Evolutionary conservation across 1,140 invertebrate species (phyloP).

Genomic region (Trypoxylus dichotomus): DNA sequence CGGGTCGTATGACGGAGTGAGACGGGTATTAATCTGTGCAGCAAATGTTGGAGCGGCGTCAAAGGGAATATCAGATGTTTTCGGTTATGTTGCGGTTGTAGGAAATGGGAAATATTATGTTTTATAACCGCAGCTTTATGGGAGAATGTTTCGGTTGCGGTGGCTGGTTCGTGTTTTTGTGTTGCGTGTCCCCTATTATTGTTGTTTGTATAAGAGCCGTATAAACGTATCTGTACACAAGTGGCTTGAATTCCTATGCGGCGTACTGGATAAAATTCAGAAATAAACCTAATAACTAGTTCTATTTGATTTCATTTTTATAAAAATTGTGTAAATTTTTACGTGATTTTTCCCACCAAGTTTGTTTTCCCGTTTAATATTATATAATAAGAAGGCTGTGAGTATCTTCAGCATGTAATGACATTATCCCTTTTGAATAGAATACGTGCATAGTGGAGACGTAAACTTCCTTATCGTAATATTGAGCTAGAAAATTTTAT

Average conservation of each 20-base stretch:
- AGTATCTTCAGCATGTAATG: no score
- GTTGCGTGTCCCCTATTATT: background rate
- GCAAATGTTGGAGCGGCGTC: conserved; percentile 19
- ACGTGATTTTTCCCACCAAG: no score
- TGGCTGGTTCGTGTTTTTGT: conserved; percentile 16
- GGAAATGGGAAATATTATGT: conserved; percentile 41
- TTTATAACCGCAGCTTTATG: conserved; percentile 38
- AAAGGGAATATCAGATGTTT: conserved; percentile 42
- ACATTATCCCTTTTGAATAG: no score
- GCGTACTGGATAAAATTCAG: no score
- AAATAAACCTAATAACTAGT: no score
- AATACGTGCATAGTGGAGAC: no score
- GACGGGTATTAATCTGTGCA: background rate
- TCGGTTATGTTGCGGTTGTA: conserved; percentile 40
- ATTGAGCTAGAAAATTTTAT: no score
- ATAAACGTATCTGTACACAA: background rate
- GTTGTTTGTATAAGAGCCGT: background rate
- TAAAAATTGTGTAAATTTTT: no score
- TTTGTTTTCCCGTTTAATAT: no score
- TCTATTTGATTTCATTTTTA: no score
- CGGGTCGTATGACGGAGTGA: background rate
- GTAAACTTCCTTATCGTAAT: no score
- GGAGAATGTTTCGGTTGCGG: conserved; percentile 25
- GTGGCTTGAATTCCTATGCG: background rate
- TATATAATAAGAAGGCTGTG: no score